phyloP scores from a whole-genome alignment of 2,797 vertebrate species.

The Heliangelus exortis region DNA sequence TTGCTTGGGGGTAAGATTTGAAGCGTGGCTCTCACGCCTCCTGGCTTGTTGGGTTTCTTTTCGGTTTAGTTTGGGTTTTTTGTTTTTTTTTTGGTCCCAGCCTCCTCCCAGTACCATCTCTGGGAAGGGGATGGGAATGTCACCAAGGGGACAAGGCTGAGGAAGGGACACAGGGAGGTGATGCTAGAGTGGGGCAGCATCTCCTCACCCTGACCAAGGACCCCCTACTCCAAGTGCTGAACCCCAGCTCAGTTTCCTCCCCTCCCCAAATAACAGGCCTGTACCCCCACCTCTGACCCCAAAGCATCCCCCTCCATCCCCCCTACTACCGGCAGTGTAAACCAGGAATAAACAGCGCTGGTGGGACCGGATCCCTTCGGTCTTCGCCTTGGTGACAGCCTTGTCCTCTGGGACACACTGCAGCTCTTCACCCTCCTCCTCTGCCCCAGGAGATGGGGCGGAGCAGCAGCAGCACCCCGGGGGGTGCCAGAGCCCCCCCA shows the following conservation, averaged over 20 bases:
- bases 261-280: not conserved
- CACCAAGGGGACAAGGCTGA: not conserved
- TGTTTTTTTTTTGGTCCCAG: not conserved
- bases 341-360: not conserved
- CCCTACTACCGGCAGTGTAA: not conserved
- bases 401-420: not conserved
- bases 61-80: not conserved
- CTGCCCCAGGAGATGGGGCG: not conserved
- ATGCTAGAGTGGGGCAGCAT: not conserved
- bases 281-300: not conserved
- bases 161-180: not conserved
- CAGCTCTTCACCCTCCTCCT: not conserved
- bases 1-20: slow-evolving; percentile 3
- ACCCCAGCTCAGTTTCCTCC: not conserved
- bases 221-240: not conserved
- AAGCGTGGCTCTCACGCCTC: not conserved
- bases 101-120: no score
- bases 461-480: not conserved
- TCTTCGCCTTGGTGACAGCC: not conserved
- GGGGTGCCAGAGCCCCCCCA: not conserved
- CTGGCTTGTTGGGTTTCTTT: not conserved
- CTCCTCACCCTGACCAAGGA: not conserved
- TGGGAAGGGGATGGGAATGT: not conserved
- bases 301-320: not conserved
- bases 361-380: not conserved